Evolutionary conservation across 2,888 invertebrate species (phyloP), one percentile per base, ranked within the genome.

Genomic region (Apamea epomidion): DNA sequence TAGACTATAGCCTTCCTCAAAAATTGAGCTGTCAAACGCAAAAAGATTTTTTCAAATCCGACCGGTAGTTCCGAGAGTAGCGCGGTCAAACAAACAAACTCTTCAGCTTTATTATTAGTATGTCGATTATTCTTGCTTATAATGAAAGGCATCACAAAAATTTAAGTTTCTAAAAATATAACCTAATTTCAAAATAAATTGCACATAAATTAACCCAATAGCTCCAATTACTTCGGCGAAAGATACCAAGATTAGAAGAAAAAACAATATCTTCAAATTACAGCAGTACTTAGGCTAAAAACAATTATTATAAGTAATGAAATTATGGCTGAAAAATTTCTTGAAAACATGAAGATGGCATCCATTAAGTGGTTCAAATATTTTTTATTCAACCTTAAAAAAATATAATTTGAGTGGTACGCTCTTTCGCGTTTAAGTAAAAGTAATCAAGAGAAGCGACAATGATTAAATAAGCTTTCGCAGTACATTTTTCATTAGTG

Each of bases 361-460:
- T 51, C 81, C 81, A 84, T 85, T 83, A 82, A 86, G 80, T 78
- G 82, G 75, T 83, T 83, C 75, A 84, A 79, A 85, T 81, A 83
- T 87, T 85, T 88, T 88, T 86, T 88, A 84, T 85, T 86, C 77
- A 86, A 86, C 84, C 81, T 78, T 83, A 76, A 80, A 89, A 48
- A 88, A 87, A 84, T 88, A 86, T 65, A 89, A 90, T 89, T 89
- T 87, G 72, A 84, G 73, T 72, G 86, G 85, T 87, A 78, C 87
- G 86, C 84, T 89, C 86, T 90, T 83, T 85, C 76, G 74, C 80
- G 75, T 86, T 86, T 87, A 80, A 84, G 80, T 84, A 76, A 88
- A 91, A 89, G 90, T 91, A 92, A 93, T 93, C 91, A 90, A 89
- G 88, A 83, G 67, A 85, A 92, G 92, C 90, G 91, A 90, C 90